A percentile compares a stretch with the other conserved stretches of the same genome.
phyloP scores from a whole-genome alignment of 1,140 invertebrate species.

The Gonioctena quinquepunctata region DNA sequence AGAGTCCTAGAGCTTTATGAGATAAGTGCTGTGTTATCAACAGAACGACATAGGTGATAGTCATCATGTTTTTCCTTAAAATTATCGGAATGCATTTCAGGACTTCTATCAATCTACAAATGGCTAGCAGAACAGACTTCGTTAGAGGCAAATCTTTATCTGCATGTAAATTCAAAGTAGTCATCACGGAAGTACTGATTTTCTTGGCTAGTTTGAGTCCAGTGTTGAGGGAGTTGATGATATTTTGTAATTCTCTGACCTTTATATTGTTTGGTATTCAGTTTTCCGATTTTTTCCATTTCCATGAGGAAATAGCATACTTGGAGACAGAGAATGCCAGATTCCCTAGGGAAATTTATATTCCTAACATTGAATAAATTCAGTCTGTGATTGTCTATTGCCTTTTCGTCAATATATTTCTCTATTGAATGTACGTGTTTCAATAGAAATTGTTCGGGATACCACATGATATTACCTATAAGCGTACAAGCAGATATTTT shows the following conservation, averaged over 20 bases:
- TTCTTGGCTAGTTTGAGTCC: constrained; percentile 67
- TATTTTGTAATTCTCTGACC: constrained; percentile 65
- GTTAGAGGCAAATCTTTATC: constrained; percentile 75
- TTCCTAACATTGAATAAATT: constrained; percentile 64
- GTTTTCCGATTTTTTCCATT: constrained; percentile 61
- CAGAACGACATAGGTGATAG: constrained; percentile 64
- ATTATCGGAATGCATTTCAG: constrained; percentile 76
- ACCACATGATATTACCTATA: constrained; percentile 77
- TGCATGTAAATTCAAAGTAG: constrained; percentile 82
- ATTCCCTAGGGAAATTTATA: constrained; percentile 64
- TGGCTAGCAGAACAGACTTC: constrained; percentile 72
- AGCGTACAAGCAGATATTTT: constrained; percentile 78
- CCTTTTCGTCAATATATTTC: constrained; percentile 66
- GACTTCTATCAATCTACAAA: constrained; percentile 83
- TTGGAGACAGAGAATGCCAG: constrained; percentile 57
- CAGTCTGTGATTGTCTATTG: constrained; percentile 61
- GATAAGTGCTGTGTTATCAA: constrained; percentile 73
- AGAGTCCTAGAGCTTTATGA: constrained; percentile 66
- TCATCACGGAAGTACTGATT: constrained; percentile 66
- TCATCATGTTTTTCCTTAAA: constrained; percentile 63
- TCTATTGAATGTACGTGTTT: constrained; percentile 64
- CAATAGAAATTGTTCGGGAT: constrained; percentile 76
- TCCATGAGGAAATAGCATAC: constrained; percentile 67
- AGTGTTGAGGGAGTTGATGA: constrained; percentile 65
- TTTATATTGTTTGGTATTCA: constrained; percentile 60